Percentiles rank a stretch among this genome's conserved stretches.
Conservation (phyloP, 2,113 vertebrate genomes). For the Oophaga pumilio region DNA sequence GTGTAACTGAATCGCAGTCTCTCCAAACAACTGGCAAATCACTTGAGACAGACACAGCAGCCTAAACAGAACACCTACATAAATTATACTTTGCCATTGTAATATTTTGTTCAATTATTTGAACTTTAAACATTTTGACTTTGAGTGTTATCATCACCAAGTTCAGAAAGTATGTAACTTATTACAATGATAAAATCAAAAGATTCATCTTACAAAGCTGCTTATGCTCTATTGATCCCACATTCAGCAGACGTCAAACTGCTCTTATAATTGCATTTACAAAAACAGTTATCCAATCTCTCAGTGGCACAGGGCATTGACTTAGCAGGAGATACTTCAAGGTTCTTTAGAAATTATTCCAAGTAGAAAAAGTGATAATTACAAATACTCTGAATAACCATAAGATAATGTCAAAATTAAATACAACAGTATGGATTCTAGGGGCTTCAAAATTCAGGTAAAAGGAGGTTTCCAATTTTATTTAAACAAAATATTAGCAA, state of each 20-base stretch:
- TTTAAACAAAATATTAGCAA: background rate
- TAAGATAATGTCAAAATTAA: too few species aligned
- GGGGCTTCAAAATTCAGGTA: background rate
- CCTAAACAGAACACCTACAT: background rate
- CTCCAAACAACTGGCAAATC: background rate
- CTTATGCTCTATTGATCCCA: conserved; percentile 47
- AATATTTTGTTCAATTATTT: conserved; percentile 22
- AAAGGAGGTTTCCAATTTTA: background rate
- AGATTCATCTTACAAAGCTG: conserved; percentile 43
- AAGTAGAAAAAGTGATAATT: conserved; percentile 18
- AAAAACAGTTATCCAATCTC: conserved; percentile 29
- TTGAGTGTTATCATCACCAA: background rate
- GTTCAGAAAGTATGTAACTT: conserved; percentile 28
- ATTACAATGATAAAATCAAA: conserved; percentile 51
- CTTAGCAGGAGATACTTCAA: conserved; percentile 15
- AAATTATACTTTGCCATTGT: background rate
- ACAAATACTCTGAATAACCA: background rate
- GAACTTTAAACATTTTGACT: conserved; percentile 27
- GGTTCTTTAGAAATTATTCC: conserved; percentile 13
- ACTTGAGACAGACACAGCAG: background rate
- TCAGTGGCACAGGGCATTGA: conserved; percentile 11
- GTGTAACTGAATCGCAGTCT: background rate
- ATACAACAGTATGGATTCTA: background rate
- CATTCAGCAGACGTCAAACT: conserved; percentile 35
- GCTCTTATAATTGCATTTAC: conserved; percentile 41